Percentiles rank a stretch among this genome's conserved stretches.
Evolutionary conservation across 2,797 vertebrate species (phyloP).

Genomic region (Pygocentrus nattereri): DNA sequence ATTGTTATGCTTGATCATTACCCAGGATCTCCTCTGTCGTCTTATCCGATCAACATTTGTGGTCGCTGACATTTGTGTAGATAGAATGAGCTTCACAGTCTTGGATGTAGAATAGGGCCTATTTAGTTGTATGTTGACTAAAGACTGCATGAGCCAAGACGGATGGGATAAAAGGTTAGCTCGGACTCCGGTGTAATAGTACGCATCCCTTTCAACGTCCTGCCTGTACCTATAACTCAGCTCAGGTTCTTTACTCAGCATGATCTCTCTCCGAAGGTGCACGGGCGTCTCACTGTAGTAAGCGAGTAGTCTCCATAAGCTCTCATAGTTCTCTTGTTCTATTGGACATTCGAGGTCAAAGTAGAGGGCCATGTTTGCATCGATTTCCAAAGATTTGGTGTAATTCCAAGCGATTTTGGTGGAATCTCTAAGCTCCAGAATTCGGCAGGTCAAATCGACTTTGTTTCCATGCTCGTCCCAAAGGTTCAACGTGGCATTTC

Average conservation of each 20-base stretch:
- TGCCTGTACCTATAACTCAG: slow-evolving; percentile 87
- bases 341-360: slow-evolving; percentile 87
- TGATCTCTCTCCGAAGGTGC: slow-evolving; percentile 82
- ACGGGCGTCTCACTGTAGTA: slow-evolving; percentile 94
- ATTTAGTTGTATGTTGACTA: slow-evolving; percentile 86
- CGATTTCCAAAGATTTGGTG: slow-evolving; percentile 72
- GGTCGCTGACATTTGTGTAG: slow-evolving; percentile 76
- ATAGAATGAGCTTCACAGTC: slow-evolving; percentile 83
- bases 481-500: slow-evolving; percentile 83
- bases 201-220: slow-evolving; percentile 80
- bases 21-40: slow-evolving; percentile 80
- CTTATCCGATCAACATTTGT: slow-evolving; percentile 61
- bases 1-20: slow-evolving; percentile 83
- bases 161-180: slow-evolving; percentile 82
- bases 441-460: slow-evolving; percentile 83
- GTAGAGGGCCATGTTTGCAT: slow-evolving; percentile 78
- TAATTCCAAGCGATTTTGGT: slow-evolving; percentile 78
- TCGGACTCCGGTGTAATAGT: slow-evolving; percentile 91
- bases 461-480: slow-evolving; percentile 89
- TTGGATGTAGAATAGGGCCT: slow-evolving; percentile 83
- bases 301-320: slow-evolving; percentile 92
- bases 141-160: slow-evolving; percentile 87
- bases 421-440: slow-evolving; percentile 75
- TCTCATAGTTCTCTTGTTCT: slow-evolving; percentile 85
- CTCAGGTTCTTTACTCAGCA: slow-evolving; percentile 78